phyloP scores from a whole-genome alignment of 1,140 invertebrate genomes.

The Danaus plexippus region DNA sequence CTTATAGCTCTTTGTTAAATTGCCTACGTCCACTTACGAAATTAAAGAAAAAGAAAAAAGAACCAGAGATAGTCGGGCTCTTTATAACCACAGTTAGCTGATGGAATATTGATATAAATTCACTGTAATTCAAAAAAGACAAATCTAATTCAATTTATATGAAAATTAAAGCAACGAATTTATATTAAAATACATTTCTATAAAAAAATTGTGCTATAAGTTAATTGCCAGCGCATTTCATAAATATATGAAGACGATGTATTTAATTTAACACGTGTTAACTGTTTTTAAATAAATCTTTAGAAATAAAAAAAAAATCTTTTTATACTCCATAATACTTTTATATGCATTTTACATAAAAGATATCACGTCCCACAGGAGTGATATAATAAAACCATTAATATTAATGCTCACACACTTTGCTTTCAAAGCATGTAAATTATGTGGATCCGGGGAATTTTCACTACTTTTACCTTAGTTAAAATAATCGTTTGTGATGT shows the following conservation, averaged over 20 bases:
- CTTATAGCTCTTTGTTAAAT: conserved; percentile 30
- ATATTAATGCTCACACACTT: conserved; percentile 46
- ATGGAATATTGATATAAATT: conserved; percentile 12
- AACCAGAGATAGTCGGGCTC: conserved; percentile 21
- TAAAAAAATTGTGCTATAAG: no score
- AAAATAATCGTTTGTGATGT: conserved; percentile 53
- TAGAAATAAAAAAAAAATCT: no score
- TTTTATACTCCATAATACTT: conserved; percentile 9
- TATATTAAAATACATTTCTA: no score
- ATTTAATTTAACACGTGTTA: no score
- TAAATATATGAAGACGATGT: no score
- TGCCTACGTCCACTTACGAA: conserved; percentile 29
- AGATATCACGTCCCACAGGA: conserved; percentile 27
- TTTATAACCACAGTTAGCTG: conserved; percentile 6
- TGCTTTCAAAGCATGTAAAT: conserved; percentile 57
- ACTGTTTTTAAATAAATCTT: no score
- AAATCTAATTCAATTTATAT: no score
- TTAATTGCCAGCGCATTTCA: no score
- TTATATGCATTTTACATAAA: conserved; percentile 34
- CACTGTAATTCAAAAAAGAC: no score
- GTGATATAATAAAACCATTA: conserved; percentile 51
- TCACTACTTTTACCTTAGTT: conserved; percentile 42
- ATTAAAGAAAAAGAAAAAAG: conserved; percentile 28
- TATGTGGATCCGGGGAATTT: conserved; percentile 33
- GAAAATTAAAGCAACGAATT: no score